These are phyloP conservation scores for Drosophila nigricruria DNA, from an alignment of 2,888 invertebrate species.

Conservation along the genomic window DNA sequence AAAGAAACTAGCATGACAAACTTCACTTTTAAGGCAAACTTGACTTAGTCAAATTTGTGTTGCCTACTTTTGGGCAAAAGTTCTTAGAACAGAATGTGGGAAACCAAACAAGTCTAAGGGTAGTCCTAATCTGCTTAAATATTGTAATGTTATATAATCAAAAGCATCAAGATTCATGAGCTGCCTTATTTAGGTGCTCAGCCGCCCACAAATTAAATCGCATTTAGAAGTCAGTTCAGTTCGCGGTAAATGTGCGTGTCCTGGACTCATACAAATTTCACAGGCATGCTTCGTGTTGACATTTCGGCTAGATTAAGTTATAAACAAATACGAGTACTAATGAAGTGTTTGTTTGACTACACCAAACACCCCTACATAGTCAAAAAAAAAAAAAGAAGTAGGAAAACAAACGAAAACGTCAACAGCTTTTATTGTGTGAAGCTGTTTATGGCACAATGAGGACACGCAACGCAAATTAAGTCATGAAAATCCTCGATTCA, in stretches of 20 bases:
- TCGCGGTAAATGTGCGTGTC: conserved; percentile 60
- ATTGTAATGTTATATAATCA: conserved; percentile 22
- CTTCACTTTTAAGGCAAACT: neutral
- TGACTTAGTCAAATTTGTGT: neutral
- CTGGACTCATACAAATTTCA: conserved; percentile 62
- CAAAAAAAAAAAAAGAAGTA: conserved; percentile 3
- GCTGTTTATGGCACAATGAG: conserved; percentile 65
- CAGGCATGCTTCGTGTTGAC: conserved; percentile 63
- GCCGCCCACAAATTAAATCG: neutral
- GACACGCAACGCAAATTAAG: conserved; percentile 75
- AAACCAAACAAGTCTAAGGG: neutral
- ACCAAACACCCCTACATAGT: conserved; percentile 1
- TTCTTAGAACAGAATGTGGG: neutral
- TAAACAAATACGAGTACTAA: conserved; percentile 77
- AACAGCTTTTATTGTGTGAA: conserved; percentile 79
- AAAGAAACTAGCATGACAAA: conserved; percentile 4
- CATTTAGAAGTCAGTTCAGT: neutral
- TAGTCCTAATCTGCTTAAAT: conserved; percentile 22
- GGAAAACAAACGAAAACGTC: conserved; percentile 58
- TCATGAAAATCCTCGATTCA: conserved; percentile 62
- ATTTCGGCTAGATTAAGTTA: conserved; percentile 77
- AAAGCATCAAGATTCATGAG: conserved; percentile 18
- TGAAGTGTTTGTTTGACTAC: conserved; percentile 75
- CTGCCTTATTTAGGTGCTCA: neutral
- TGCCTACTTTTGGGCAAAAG: conserved; percentile 10